Evolutionary conservation across 2,797 vertebrate species (phyloP).

Genomic region (Poeciliopsis gracilis): DNA sequence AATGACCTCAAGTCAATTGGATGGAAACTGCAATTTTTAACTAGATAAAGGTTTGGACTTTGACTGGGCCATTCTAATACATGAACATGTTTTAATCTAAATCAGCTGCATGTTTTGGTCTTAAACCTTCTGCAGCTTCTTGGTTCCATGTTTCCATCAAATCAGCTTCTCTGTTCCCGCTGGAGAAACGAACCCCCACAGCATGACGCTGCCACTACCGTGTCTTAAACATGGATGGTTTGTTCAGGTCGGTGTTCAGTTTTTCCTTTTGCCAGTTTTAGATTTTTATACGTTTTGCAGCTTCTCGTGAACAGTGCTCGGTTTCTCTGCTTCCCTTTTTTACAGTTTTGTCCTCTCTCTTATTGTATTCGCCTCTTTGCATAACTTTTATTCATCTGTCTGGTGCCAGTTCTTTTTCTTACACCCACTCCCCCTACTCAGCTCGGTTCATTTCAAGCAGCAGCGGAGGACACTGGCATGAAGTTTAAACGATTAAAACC

Average conservation of each 20-base stretch:
- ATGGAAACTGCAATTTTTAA: neutral
- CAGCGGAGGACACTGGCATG: neutral
- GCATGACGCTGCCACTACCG: neutral
- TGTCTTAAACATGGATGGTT: neutral
- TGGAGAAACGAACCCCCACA: neutral
- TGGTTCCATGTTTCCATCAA: neutral
- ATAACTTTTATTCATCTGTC: neutral
- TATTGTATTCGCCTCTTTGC: constrained; percentile 5
- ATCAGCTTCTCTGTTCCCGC: neutral
- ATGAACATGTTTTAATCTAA: neutral
- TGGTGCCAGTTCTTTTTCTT: neutral
- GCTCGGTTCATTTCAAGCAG: neutral
- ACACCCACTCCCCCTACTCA: constrained; percentile 7
- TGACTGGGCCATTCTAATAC: neutral
- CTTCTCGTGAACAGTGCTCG: neutral
- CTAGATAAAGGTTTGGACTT: neutral
- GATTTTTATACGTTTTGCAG: neutral
- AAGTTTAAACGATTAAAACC: constrained; percentile 10
- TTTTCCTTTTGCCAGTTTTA: neutral
- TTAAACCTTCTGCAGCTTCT: neutral
- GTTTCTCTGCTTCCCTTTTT: neutral
- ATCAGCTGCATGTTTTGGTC: neutral
- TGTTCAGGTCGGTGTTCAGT: neutral
- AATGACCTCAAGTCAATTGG: neutral
- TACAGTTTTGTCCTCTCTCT: constrained; percentile 17